Evolutionary conservation across 2,113 vertebrate species (phyloP), one percentile per base, ranked within the genome.

Genomic region (Notothenia coriiceps): DNA sequence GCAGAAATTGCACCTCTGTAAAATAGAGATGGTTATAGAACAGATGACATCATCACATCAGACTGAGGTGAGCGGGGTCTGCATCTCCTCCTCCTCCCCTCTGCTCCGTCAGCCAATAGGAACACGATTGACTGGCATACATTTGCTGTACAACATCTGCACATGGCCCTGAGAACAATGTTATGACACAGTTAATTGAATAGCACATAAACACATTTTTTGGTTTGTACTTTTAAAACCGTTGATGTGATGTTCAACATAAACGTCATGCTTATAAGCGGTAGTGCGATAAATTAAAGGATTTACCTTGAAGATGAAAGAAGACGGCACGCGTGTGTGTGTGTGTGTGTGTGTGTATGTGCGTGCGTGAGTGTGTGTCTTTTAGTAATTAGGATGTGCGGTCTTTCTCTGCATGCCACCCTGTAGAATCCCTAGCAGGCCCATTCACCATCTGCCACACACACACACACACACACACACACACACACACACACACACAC

Each of bases 131-230:
- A 65, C 73, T 82, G 84, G 77, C 88, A 75, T 57, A 87, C 77
- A 83, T 82, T 87, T 82, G 59, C 72, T 71, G 77, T 76, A 60
- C 61, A 89, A 89, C 89, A 89, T 90, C 88, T 93, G 88, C 57
- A 82, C 51, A 75, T 73, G 68, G 69, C 81, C 83, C 84, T 82
- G 51, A 86, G 69, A 66, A 29, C 82, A 79, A 56, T 68, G 51
- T 70, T 62, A 80, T 81, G 86, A 85, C 82, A 89, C 77, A 87
- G 69, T 88, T 87, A 77, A 55, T 69, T 83, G 62, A 82, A 62
- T 63, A 43, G 56, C 65, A 59, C 61, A 29, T 15, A 62, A 15
- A 85, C 43, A 60, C 64, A 52, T 20, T 20, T 52, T 52, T 52
- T 9, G 50, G 20, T 22, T 20, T 56, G 10, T 12, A 18, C 9